phyloP scores from a whole-genome alignment of 1,140 invertebrate genomes.

The Palaemon carinicauda region DNA sequence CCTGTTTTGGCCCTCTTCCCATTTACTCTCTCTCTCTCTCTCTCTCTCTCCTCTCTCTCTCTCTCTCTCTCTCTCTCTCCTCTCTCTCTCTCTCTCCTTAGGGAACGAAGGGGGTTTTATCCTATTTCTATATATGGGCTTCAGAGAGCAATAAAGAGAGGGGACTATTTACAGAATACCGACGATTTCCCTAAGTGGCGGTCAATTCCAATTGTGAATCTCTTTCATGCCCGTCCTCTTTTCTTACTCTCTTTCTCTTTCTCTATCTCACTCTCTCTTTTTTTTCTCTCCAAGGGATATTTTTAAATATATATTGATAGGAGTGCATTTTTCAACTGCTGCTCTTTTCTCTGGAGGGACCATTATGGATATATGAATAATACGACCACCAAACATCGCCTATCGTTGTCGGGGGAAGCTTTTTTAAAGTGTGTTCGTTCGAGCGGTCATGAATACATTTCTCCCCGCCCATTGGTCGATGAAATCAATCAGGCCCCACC shows the following conservation, averaged over 20 bases:
- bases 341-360: constrained; percentile 13
- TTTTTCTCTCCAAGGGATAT: background rate
- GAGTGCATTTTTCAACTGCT: too few species aligned
- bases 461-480: constrained; percentile 40
- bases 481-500: constrained; percentile 25
- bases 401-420: background rate
- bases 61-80: too few species aligned
- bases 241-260: background rate
- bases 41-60: too few species aligned
- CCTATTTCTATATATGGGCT: background rate
- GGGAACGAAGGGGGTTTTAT: background rate
- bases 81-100: background rate
- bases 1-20: too few species aligned
- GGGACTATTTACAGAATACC: too few species aligned
- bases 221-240: too few species aligned
- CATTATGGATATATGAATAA: constrained; percentile 41
- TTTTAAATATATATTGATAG: too few species aligned
- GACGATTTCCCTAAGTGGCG: too few species aligned
- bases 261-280: background rate
- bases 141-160: too few species aligned
- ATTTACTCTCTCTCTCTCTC: too few species aligned
- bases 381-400: constrained; percentile 18
- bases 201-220: too few species aligned
- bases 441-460: constrained; percentile 43
- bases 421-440: constrained; percentile 30